phyloP scores from a whole-genome alignment of 2,113 vertebrate genomes.

The Lagenorhynchus albirostris region DNA sequence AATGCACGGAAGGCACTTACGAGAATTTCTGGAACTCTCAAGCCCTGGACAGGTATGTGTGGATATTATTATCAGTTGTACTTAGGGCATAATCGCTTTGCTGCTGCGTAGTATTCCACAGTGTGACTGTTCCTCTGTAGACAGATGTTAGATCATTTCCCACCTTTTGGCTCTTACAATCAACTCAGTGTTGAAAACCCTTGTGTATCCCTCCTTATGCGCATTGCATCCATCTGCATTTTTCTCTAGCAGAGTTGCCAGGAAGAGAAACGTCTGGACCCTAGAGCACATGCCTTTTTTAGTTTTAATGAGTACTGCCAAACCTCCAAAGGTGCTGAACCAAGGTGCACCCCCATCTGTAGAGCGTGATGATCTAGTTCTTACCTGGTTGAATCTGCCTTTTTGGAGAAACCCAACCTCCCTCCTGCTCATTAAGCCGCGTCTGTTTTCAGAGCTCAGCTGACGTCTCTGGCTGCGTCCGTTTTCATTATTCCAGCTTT shows the following conservation, averaged over 20 bases:
- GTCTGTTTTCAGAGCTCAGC: conserved; percentile 42
- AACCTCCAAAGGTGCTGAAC: not conserved
- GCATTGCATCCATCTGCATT: not conserved
- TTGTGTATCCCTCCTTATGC: not conserved
- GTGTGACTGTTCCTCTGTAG: not conserved
- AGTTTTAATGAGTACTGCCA: not conserved
- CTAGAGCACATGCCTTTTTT: not conserved
- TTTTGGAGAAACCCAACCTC: not conserved
- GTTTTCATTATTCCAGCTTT: not conserved
- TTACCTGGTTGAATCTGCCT: not conserved
- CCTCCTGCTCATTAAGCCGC: not conserved
- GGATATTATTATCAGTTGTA: too few species aligned
- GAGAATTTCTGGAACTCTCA: not conserved
- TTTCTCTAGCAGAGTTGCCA: not conserved
- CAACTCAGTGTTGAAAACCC: not conserved
- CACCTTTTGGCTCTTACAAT: not conserved
- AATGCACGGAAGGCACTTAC: not conserved
- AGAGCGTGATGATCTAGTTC: not conserved
- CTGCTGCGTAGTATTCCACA: not conserved
- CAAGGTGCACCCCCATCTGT: not conserved
- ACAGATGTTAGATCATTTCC: not conserved
- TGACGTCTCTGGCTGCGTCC: not conserved
- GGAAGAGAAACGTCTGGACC: not conserved
- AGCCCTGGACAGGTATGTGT: not conserved
- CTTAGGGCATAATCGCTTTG: not conserved